Evolutionary conservation across 2,113 vertebrate genomes (phyloP), one percentile per base, ranked within the genome.

Genomic region (Noturus placidus): DNA sequence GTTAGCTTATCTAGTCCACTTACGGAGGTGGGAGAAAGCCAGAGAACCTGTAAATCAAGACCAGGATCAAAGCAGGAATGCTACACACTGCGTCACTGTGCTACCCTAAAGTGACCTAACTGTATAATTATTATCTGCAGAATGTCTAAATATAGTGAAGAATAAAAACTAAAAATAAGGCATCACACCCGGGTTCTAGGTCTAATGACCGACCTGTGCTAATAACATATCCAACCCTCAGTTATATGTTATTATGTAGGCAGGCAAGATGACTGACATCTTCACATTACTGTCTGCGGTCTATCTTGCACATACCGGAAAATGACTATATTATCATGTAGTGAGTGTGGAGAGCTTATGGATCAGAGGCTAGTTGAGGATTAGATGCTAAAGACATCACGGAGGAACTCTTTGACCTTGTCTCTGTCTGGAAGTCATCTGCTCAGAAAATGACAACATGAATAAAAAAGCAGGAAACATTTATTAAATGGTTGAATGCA

Each of bases 401-500:
- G n/a, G n/a, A 84, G 10, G 56, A 67, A 52, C 42, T 33, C 5
- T 33, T 33, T 84, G 82, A 84, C 82, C 82, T 54, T 84, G 30
- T 72, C 25, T 82, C 33, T 82, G 77, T 87, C 86, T 70, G 79
- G 86, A 87, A 87, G 63, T 70, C n/a, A 56, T 86, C 61, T 82
- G 8, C 78, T 70, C 14, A 56, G 14, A 82, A 70, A 61, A 81
- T 38, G 38, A 57, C n/a, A 42, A 25, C 46, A 70, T 72, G 50
- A 81, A 82, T 74, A 25, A 74, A 87, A 83, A 57, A 13, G 30
- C 56, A 56, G 35, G 38, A 72, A 83, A 76, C 50, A 61, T 19
- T 50, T 54, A 83, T 83, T 83, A 59, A 72, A 83, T 70, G 81
- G 33, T 5, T 83, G 42, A 77, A 63, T 52, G 81, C 80, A 77